Evolutionary conservation across 2,797 vertebrate species (phyloP).

Genomic region (Pseudocheirus occidentalis): DNA sequence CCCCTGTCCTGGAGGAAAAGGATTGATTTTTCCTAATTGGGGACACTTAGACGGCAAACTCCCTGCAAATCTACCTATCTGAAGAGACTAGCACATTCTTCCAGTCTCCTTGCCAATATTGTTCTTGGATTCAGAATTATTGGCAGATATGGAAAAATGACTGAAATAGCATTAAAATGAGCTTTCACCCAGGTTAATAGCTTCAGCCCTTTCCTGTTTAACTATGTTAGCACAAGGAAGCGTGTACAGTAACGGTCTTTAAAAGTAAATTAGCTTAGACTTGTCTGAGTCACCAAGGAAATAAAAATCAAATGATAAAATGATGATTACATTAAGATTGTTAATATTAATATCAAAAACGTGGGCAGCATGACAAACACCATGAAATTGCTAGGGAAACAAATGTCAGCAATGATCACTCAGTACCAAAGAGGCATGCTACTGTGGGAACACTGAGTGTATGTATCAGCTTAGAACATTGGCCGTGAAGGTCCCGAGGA

Average conservation of each 20-base stretch:
- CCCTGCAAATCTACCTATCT: slow-evolving; percentile 58
- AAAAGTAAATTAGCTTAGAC: slow-evolving; percentile 68
- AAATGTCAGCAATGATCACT: slow-evolving; percentile 36
- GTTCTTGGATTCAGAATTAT: slow-evolving; percentile 74
- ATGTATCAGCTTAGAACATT: neutral
- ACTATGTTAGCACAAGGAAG: slow-evolving; percentile 45
- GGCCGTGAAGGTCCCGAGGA: neutral
- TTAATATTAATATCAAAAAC: slow-evolving; percentile 64
- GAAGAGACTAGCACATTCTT: slow-evolving; percentile 78
- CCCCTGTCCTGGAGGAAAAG: slow-evolving; percentile 41
- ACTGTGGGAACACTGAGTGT: neutral
- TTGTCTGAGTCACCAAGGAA: slow-evolving; percentile 67
- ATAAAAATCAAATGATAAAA: slow-evolving; percentile 72
- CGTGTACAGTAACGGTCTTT: slow-evolving; percentile 52
- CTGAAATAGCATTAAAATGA: slow-evolving; percentile 66
- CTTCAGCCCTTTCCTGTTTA: slow-evolving; percentile 66
- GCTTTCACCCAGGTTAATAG: slow-evolving; percentile 69
- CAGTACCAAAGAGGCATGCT: slow-evolving; percentile 23
- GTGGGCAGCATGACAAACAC: slow-evolving; percentile 59
- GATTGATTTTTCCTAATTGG: slow-evolving; percentile 48
- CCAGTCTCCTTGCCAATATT: slow-evolving; percentile 76
- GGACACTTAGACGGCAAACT: slow-evolving; percentile 52
- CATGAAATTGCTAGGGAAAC: slow-evolving; percentile 52
- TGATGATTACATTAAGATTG: slow-evolving; percentile 46
- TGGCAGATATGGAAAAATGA: slow-evolving; percentile 77